Conservation (phyloP, 2,113 vertebrate genomes). For the Corvus moneduloides region DNA sequence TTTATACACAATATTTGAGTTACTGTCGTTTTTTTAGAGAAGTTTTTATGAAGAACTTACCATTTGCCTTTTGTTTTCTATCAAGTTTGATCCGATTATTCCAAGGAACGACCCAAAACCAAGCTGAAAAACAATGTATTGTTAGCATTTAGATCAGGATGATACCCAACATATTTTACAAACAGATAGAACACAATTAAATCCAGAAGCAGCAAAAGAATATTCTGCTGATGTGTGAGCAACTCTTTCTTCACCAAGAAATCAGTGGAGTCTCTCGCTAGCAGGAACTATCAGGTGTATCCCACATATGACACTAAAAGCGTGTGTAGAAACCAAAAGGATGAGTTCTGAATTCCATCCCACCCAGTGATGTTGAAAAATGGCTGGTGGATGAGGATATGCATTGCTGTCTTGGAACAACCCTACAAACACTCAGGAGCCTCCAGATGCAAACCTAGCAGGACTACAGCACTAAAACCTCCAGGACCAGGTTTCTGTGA, state of each 20-base stretch:
- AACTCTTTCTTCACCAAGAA: constrained; percentile 4
- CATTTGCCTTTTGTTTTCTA: constrained; percentile 99
- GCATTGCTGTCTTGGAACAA: not conserved
- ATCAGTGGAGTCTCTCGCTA: not conserved
- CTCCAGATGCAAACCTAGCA: not conserved
- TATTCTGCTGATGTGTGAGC: not conserved
- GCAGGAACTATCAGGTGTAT: not conserved
- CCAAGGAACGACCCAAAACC: constrained; percentile 98
- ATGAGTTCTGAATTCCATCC: constrained; percentile 6
- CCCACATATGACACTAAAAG: not conserved
- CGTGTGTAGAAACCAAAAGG: not conserved
- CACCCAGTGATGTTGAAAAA: constrained; percentile 19
- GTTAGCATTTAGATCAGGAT: not conserved
- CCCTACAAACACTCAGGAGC: not conserved
- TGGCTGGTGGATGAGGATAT: constrained; percentile 17
- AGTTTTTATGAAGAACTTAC: constrained; percentile 76
- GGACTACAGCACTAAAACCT: not conserved
- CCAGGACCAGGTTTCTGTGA: not conserved
- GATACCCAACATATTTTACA: not conserved
- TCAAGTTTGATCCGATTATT: constrained; percentile 96
- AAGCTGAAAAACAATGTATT: constrained; percentile 81
- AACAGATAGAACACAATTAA: not conserved
- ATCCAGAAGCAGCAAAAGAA: constrained; percentile 33
- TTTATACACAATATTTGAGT: not conserved
- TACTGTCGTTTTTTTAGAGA: not conserved